Evolutionary conservation across 2,888 invertebrate species (phyloP).

Genomic region (Leptopilina syphax): DNA sequence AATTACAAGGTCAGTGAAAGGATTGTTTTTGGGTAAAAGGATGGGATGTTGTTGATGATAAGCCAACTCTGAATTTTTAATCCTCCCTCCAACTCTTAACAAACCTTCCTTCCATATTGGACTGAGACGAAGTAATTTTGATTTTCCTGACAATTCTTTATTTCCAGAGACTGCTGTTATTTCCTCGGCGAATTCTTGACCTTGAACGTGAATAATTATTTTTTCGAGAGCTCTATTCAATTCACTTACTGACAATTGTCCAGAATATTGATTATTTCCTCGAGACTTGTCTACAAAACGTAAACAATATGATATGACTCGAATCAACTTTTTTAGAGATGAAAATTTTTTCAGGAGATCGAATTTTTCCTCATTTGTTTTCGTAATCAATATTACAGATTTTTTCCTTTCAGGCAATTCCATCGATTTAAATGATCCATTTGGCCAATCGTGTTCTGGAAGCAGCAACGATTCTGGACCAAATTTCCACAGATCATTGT

Average conservation of each 20-base stretch:
- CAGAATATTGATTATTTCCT: not conserved
- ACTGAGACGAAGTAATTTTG: not conserved
- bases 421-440: not conserved
- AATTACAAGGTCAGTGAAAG: constrained; percentile 38
- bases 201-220: not conserved
- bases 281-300: not conserved
- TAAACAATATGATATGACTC: not conserved
- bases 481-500: not conserved
- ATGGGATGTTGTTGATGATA: constrained; percentile 40
- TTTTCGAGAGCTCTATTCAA: not conserved
- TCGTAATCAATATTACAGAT: not conserved
- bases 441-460: not conserved
- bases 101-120: not conserved
- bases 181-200: not conserved
- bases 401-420: not conserved
- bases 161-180: not conserved
- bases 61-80: not conserved
- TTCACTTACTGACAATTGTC: not conserved
- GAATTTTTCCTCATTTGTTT: not conserved
- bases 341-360: not conserved
- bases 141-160: not conserved
- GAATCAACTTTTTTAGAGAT: not conserved
- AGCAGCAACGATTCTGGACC: not conserved
- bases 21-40: constrained; percentile 29
- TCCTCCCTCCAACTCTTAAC: not conserved